Evolutionary conservation across 1,140 invertebrate species (phyloP), one percentile per base, ranked within the genome.

Genomic region (Pachypsylla venusta): DNA sequence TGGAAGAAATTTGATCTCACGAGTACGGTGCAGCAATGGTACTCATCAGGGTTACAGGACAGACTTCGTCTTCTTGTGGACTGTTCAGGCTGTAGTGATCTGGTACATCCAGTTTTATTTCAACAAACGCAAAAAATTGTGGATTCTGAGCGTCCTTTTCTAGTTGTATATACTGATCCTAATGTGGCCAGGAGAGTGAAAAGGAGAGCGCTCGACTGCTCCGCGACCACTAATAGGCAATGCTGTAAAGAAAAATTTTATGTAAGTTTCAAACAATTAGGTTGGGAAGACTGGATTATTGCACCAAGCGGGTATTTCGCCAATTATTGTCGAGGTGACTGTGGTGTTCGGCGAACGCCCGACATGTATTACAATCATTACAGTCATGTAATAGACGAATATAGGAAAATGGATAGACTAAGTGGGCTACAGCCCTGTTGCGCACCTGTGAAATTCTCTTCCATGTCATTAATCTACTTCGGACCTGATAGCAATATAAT

Each of bases 221-320:
- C 76, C 68, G 83, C 78, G 58, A 83, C 81, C 62, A 74, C 78
- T 55, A 80, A 79, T 61, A 85, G 84, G 60, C 83, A 86, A 68
- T 95, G 92, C 71, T 94, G 91, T 73, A 90, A 92, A 66, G 84
- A 93, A 70, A 81, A 84, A 22, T 89, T 93, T 72, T 91, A 88
- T 74, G 88, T 95, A 42, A 89, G 82, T 70, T 95, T 95, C 74
- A 83, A 83, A 62, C 81, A 87, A 58, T 78, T 95, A 14, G 89
- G 89, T 58, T 95, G 91, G 91, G 89, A 93, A 69, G 89, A 93
- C 74, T 93, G 89, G 88, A 91, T 96, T 67, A 92, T 94, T 61
- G 89, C 88, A 30, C 90, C 91, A 3, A 70, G 68, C 56, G 81
- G 81, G 42, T 93, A 94, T 73, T 87, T 88, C 71, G 90, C 90